These are phyloP conservation scores for Drosophila nigrodunni DNA, from an alignment of 1,140 invertebrate genomes.

Conservation along the genomic window DNA sequence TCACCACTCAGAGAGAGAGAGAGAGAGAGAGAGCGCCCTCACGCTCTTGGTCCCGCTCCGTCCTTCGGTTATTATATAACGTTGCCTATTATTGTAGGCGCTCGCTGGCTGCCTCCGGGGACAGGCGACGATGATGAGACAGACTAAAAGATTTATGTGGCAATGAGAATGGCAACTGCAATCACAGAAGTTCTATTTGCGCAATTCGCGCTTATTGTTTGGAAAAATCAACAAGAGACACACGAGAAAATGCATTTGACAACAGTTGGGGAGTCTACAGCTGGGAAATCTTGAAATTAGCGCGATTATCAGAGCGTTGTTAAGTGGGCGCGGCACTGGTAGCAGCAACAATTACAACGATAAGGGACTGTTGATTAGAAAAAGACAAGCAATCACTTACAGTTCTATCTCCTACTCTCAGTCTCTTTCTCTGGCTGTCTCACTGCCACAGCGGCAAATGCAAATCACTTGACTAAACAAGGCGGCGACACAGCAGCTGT, in stretches of 20 bases:
- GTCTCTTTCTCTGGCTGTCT: neutral
- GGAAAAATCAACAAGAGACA: slow-evolving; percentile 73
- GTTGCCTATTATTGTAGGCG: slow-evolving; percentile 63
- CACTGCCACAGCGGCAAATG: slow-evolving; percentile 45
- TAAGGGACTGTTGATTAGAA: slow-evolving; percentile 48
- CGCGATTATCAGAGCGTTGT: slow-evolving; percentile 83
- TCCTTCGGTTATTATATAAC: neutral
- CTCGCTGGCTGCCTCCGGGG: slow-evolving; percentile 66
- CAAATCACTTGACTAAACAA: slow-evolving; percentile 83
- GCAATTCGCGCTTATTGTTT: slow-evolving; percentile 80
- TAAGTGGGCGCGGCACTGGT: slow-evolving; percentile 42
- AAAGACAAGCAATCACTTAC: slow-evolving; percentile 81
- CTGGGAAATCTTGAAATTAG: slow-evolving; percentile 84
- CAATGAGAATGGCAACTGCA: slow-evolving; percentile 12
- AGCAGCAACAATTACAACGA: slow-evolving; percentile 52
- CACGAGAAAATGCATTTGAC: slow-evolving; percentile 72
- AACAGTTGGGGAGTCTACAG: slow-evolving; percentile 46
- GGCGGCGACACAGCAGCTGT: slow-evolving; percentile 62
- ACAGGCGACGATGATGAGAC: slow-evolving; percentile 30
- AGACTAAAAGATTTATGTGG: slow-evolving; percentile 45
- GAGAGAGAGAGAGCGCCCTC: too few relatives aligned
- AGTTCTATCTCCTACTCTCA: neutral
- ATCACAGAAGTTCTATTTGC: slow-evolving; percentile 70
- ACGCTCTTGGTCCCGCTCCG: too few relatives aligned
- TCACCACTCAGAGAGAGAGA: too few relatives aligned